Percentiles rank a stretch among this genome's conserved stretches.
phyloP scores from a whole-genome alignment of 2,888 invertebrate genomes.

The Clanis bilineata region DNA sequence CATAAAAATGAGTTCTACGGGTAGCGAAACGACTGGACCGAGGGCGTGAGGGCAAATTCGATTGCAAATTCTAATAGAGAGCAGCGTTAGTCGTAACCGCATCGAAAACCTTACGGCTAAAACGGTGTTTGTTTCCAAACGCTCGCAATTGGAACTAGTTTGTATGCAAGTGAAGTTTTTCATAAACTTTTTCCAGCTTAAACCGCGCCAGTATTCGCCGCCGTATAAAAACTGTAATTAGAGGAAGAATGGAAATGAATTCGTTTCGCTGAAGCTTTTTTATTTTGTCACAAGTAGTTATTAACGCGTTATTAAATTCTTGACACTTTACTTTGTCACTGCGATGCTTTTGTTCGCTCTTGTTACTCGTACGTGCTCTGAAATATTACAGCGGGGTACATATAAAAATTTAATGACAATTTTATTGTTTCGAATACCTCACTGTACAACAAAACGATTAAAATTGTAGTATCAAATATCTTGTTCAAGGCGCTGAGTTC shows the following conservation, averaged over 20 bases:
- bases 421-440: neutral
- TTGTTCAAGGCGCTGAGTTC: neutral
- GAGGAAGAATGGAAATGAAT: conserved; percentile 62
- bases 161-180: conserved; percentile 67
- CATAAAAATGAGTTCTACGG: conserved; percentile 26
- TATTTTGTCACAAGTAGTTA: conserved; percentile 41
- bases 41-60: conserved; percentile 30
- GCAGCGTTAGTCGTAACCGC: conserved; percentile 37
- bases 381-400: neutral
- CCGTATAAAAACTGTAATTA: conserved; percentile 65
- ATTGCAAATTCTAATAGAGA: conserved; percentile 52
- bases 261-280: conserved; percentile 48
- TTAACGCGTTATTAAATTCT: conserved; percentile 56
- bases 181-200: conserved; percentile 56
- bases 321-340: conserved; percentile 38
- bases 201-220: conserved; percentile 50
- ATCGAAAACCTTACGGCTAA: conserved; percentile 37
- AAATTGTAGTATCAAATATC: neutral
- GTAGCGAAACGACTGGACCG: conserved; percentile 24
- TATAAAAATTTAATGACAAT: neutral
- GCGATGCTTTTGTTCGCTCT: conserved; percentile 1
- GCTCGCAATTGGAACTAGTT: conserved; percentile 60
- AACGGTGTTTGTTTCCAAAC: conserved; percentile 47
- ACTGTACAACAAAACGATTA: neutral
- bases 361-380: neutral